Evolutionary conservation across 2,113 vertebrate genomes (phyloP), one percentile per base, ranked within the genome.

Genomic region (Columba livia): DNA sequence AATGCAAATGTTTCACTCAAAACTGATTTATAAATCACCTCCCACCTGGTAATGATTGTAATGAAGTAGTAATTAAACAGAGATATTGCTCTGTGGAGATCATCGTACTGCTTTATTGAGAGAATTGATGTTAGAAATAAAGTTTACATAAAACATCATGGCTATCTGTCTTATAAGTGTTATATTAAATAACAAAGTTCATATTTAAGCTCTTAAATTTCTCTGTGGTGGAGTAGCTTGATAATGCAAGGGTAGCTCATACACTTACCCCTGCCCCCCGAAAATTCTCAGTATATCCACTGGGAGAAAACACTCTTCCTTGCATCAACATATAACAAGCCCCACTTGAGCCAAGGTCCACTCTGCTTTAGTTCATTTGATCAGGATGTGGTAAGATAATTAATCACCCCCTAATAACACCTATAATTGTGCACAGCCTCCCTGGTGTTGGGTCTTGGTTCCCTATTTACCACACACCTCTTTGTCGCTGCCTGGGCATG

Each of bases 11-110:
- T 40, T 89, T 92, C n/a, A 80, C 61, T 71, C 32, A 75, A 57
- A 96, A 94, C 81, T 93, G 3, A 94, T 89, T 94, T 92, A 10
- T 89, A 89, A 94, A 91, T 85, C 80, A 69, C 31, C 21, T 92
- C 61, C 40, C 66, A 87, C 73, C 2, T 67, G 79, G 73, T 80
- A 87, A 92, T 74, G 48, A 79, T 32, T 60, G 40, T 57, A 92
- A 91, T 89, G 75, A 94, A 85, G 62, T 31, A 89, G 40, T 57
- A 91, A 95, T 94, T 92, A 94, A 81, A 71, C 29, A 82, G 44
- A 82, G 26, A 87, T 92, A 87, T 14, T 24, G 14, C 56, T 92
- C 65, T 82, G 47, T 60, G 36, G 61, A 96, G 82, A 92, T 75
- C 42, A 79, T 40, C 5, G 0, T 38, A 88, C 12, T 71, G 31